Evolutionary conservation across 2,888 invertebrate species (phyloP).

Genomic region (Operophtera brumata): DNA sequence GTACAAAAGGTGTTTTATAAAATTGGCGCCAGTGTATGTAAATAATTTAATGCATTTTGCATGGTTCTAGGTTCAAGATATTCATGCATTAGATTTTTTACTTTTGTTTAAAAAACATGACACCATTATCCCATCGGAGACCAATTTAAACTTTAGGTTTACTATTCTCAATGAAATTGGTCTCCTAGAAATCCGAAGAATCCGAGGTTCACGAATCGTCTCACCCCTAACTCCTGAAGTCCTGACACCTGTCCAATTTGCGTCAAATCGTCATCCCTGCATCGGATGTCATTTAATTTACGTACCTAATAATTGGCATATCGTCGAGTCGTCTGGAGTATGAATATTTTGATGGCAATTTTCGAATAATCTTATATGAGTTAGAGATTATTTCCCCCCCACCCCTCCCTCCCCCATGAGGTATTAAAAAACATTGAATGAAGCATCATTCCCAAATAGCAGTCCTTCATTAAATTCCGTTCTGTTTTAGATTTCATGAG

Average conservation of each 20-base stretch:
- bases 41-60: too few species aligned
- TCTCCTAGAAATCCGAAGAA: slow-evolving; percentile 49
- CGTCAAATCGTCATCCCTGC: slow-evolving; percentile 56
- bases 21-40: too few species aligned
- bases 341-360: slow-evolving; percentile 12
- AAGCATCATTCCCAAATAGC: neutral
- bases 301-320: slow-evolving; percentile 38
- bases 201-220: slow-evolving; percentile 39
- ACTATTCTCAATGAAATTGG: too few species aligned
- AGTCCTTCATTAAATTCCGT: neutral
- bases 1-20: too few species aligned
- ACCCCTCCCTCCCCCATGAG: too few species aligned
- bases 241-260: slow-evolving; percentile 71
- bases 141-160: slow-evolving; percentile 64
- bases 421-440: neutral
- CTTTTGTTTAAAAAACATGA: neutral
- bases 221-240: slow-evolving; percentile 18
- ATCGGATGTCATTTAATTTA: slow-evolving; percentile 46
- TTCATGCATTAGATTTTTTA: neutral
- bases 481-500: slow-evolving; percentile 19
- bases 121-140: slow-evolving; percentile 50
- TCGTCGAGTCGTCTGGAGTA: slow-evolving; percentile 7
- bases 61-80: neutral
- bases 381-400: too few species aligned
- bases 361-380: slow-evolving; percentile 5